Conservation (phyloP, 2,113 vertebrate genomes). For the Rattus norvegicus region GRCr8 NC_086029.1:45438501-45439000, state of each 20-base stretch:
- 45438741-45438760: conserved; percentile 9
- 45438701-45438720: not conserved
- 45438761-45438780: conserved; percentile 73
- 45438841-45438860: conserved; percentile 80
- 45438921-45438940: conserved; percentile 47
- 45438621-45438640: not conserved
- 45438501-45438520: not conserved
- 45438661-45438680: not conserved
- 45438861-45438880: conserved; percentile 79
- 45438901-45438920: conserved; percentile 62
- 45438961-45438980: conserved; percentile 61
- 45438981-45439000: conserved; percentile 79
- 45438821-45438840: conserved; percentile 76
- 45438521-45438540: too few relatives aligned
- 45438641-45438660: not conserved
- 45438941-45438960: conserved; percentile 63
- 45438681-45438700: not conserved
- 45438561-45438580: not conserved
- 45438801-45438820: conserved; percentile 66
- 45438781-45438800: conserved; percentile 75
- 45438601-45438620: not conserved
- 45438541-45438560: not conserved
- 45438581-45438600: not conserved
- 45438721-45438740: not conserved
- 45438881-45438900: conserved; percentile 73